Evolutionary conservation across 2,113 vertebrate genomes (phyloP), one percentile per base, ranked within the genome.

Genomic region (Rhinolophus ferrumequinum): DNA sequence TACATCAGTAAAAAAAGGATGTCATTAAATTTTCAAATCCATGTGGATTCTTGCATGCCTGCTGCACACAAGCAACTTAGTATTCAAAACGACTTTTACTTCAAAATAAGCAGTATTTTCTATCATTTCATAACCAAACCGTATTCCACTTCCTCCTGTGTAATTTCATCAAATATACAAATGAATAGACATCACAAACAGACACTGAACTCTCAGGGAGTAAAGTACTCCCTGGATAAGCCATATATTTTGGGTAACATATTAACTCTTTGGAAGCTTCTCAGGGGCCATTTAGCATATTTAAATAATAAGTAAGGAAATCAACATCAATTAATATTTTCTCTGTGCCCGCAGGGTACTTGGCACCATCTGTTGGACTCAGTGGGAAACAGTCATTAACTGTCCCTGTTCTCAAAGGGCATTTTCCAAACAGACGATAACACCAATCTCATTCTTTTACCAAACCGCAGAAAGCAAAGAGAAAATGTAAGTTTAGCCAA

Each of bases 251-350:
- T 38, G 89, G 96, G 73, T 56, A 88, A 76, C 26, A n/a, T 72
- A 67, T 82, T 82, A 94, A 95, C 94, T 89, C 93, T 95, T 94
- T 76, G 94, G 94, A 94, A 96, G 85, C 88, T 90, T 95, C 95
- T 98, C 80, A 79, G 90, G 83, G 54, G 83, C 67, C 73, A 81
- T 94, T 97, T 97, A 96, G 80, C 91, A 88, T 94, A 96, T 95
- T 96, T 92, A 96, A 96, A 95, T 88, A 92, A 66, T 89, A 94
- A 97, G 91, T 24, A 69, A 95, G 96, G 93, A 97, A 96, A 97
- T 95, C 84, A 76, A 86, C 95, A 98, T 82, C 96, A 97, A 96
- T 98, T 97, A 98, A 94, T 92, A 94, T 85, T 81, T 93, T 92
- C 95, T 80, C 90, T 41, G 88, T 80, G 94, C 96, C 96, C 83